phyloP scores from a whole-genome alignment of 2,888 invertebrate species.

The Drosophila emarginata region DNA sequence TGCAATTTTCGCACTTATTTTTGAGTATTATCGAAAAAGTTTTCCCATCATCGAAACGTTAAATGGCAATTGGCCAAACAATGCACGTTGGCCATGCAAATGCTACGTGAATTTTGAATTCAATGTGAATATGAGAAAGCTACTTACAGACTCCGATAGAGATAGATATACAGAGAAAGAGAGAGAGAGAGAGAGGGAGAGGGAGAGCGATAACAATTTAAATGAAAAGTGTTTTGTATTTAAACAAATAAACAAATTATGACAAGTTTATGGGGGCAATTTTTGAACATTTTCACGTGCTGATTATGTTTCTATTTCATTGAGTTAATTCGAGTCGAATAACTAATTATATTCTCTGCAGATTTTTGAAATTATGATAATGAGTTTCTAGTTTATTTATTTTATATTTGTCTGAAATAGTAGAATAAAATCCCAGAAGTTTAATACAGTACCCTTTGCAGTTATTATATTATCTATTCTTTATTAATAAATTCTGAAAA shows the following conservation, averaged over 20 bases:
- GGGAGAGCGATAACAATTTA: neutral
- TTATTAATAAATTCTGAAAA: too few species aligned
- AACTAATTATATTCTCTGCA: too few species aligned
- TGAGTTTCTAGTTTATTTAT: too few species aligned
- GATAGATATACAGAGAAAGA: neutral
- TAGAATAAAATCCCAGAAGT: too few species aligned
- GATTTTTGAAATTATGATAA: too few species aligned
- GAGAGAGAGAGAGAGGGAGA: neutral
- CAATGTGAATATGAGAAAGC: conserved; percentile 14
- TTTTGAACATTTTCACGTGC: too few species aligned
- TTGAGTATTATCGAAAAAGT: conserved; percentile 81
- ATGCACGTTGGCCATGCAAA: conserved; percentile 49
- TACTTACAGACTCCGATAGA: neutral
- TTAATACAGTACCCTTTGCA: too few species aligned
- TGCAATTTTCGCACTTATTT: conserved; percentile 73
- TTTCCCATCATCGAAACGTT: conserved; percentile 73
- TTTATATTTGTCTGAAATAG: too few species aligned
- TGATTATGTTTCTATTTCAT: too few species aligned
- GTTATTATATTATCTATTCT: too few species aligned
- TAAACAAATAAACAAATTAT: neutral
- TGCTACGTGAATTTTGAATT: conserved; percentile 46
- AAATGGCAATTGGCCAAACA: conserved; percentile 67
- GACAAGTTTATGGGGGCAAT: too few species aligned
- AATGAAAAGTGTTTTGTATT: neutral
- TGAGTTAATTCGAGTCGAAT: too few species aligned